Conservation (phyloP, 2,888 invertebrate genomes). For the Resseliella maxima region DNA sequence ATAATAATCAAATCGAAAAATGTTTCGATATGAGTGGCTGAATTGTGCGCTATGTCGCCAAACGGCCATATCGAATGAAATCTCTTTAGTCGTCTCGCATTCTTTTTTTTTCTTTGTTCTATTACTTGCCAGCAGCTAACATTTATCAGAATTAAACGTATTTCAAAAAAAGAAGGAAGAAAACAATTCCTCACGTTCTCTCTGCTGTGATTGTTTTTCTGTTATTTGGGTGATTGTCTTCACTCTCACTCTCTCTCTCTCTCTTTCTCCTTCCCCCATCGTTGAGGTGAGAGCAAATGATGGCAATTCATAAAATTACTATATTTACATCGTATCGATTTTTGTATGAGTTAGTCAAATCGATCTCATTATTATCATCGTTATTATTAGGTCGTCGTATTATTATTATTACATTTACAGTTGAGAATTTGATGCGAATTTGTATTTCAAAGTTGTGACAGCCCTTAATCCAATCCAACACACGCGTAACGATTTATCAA, state of each 20-base stretch:
- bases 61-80: too few relatives aligned
- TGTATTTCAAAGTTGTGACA: too few relatives aligned
- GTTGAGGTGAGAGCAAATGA: not conserved
- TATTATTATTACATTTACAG: too few relatives aligned
- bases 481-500: too few relatives aligned
- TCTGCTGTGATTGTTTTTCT: not conserved
- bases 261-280: too few relatives aligned
- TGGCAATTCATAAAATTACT: not conserved
- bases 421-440: too few relatives aligned
- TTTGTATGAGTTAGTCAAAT: not conserved
- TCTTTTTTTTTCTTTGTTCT: too few relatives aligned
- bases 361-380: not conserved
- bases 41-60: too few relatives aligned
- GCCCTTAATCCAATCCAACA: too few relatives aligned
- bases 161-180: constrained; percentile 39
- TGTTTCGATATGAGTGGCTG: too few relatives aligned
- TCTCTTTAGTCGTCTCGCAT: too few relatives aligned
- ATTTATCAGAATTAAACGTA: constrained; percentile 14
- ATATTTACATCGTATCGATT: not conserved
- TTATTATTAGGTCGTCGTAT: not conserved
- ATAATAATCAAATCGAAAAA: too few relatives aligned
- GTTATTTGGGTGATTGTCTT: not conserved
- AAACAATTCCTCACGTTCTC: not conserved
- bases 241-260: not conserved
- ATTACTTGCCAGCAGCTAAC: not conserved